These are phyloP conservation scores for Pachyrhynchus sulphureomaculatus DNA, from an alignment of 1,140 invertebrate species.

Conservation along the genomic window DNA sequence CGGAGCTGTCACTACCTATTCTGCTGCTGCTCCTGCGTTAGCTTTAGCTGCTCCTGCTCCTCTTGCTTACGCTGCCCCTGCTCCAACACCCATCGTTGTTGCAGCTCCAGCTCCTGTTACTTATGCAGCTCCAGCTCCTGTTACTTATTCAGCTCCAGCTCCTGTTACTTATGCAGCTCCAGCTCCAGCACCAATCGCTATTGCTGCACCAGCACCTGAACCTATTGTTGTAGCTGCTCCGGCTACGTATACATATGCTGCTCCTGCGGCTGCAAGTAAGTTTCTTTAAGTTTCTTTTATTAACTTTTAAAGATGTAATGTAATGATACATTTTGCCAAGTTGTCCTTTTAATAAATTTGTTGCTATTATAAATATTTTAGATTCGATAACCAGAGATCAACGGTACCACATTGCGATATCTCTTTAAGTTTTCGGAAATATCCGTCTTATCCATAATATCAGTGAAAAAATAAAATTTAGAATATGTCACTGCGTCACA, in stretches of 20 bases:
- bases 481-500: too few relatives aligned
- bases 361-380: too few relatives aligned
- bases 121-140: neutral
- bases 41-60: neutral
- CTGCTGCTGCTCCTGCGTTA: neutral
- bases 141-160: neutral
- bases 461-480: too few relatives aligned
- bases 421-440: too few relatives aligned
- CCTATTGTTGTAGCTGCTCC: neutral
- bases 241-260: neutral
- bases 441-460: too few relatives aligned
- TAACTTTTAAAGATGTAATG: too few relatives aligned
- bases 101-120: neutral
- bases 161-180: neutral
- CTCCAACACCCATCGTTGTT: neutral
- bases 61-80: constrained; percentile 10
- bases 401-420: too few relatives aligned
- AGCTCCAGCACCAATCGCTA: neutral
- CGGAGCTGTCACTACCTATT: neutral
- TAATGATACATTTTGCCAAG: too few relatives aligned
- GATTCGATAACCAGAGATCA: too few relatives aligned
- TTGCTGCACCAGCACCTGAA: neutral
- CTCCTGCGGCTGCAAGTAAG: constrained; percentile 7
- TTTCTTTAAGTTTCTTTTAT: too few relatives aligned
- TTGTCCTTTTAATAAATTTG: too few relatives aligned